Evolutionary conservation across 2,888 invertebrate species (phyloP).

Genomic region (Merodon equestris): DNA sequence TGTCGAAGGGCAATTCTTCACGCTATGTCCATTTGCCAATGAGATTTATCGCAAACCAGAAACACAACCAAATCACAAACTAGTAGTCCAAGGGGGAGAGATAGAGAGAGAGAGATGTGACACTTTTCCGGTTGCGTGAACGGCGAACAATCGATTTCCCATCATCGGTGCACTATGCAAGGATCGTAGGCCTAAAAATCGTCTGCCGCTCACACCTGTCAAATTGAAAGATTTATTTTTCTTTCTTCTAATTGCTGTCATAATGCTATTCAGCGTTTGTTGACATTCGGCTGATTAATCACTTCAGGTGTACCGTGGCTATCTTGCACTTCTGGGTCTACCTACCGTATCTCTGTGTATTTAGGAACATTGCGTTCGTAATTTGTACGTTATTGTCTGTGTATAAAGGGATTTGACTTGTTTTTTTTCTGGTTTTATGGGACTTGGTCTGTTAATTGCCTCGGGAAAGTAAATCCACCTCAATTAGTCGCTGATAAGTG

Average conservation of each 20-base stretch:
- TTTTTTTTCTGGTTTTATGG: neutral
- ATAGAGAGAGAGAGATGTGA: too few species aligned
- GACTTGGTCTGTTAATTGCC: constrained; percentile 13
- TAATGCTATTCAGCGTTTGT: constrained; percentile 28
- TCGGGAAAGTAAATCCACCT: constrained; percentile 29
- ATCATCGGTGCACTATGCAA: constrained; percentile 4
- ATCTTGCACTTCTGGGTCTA: constrained; percentile 27
- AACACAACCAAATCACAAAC: too few species aligned
- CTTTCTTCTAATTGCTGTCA: constrained; percentile 35
- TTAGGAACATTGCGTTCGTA: too few species aligned
- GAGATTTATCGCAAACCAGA: constrained; percentile 39
- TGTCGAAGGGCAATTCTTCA: constrained; percentile 53
- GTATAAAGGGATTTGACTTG: neutral
- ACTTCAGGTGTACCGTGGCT: neutral
- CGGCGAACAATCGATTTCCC: constrained; percentile 12
- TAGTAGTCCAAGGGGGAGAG: too few species aligned
- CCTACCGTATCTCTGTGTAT: constrained; percentile 31
- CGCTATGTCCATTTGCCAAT: constrained; percentile 42
- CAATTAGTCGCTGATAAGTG: constrained; percentile 37
- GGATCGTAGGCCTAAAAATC: neutral
- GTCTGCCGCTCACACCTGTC: constrained; percentile 33
- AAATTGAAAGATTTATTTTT: constrained; percentile 28
- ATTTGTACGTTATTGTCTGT: constrained; percentile 37
- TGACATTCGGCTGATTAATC: constrained; percentile 50
- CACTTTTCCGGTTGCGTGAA: neutral